Evolutionary conservation across 2,888 invertebrate species (phyloP), one percentile per base, ranked within the genome.

Genomic region (Prenolepis imparis): DNA sequence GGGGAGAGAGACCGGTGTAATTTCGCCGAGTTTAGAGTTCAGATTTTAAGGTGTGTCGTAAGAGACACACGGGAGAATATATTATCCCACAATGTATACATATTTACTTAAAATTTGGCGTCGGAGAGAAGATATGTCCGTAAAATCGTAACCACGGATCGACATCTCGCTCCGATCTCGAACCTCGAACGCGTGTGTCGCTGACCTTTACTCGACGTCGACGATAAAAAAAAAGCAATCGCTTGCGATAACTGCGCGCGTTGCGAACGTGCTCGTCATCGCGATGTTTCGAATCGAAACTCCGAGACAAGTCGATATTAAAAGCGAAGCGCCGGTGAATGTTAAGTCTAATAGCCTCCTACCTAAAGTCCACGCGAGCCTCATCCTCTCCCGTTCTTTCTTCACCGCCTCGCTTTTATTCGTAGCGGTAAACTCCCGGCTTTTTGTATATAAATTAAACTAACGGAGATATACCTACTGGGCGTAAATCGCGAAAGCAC

Each of bases 381-480:
- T 41, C 39, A 32, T 75, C 64, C 48, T 39, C 8, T 68, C 36
- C 0, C 67, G 41, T 44, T 68, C 28, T 28, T 28, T 28, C 28
- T 28, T 28, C 28, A 28, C 3, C 78, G 55, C 59, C 77, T 41
- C 67, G 57, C 44, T 44, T 80, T 70, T 48, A 59, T 21, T 59
- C 59, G 44, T 80, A 80, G 78, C 78, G 78, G 78, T 80, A 70
- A 61, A 80, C 18, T 61, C 59, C 70, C 70, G 78, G 44, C 59
- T 80, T 80, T 80, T 80, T 80, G 78, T 80, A 70, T 80, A 70
- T 80, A 80, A 80, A 80, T 80, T 80, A 61, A 80, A 80, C 78
- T 80, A 80, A 70, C 78, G 78, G 70, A 32, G 21, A n/a, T 55
- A 1, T 39, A 11, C 28, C 21, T 9, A 36, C 21, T 44, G 70